phyloP scores from a whole-genome alignment of 2,888 invertebrate genomes.

The Trisateles emortualis region DNA sequence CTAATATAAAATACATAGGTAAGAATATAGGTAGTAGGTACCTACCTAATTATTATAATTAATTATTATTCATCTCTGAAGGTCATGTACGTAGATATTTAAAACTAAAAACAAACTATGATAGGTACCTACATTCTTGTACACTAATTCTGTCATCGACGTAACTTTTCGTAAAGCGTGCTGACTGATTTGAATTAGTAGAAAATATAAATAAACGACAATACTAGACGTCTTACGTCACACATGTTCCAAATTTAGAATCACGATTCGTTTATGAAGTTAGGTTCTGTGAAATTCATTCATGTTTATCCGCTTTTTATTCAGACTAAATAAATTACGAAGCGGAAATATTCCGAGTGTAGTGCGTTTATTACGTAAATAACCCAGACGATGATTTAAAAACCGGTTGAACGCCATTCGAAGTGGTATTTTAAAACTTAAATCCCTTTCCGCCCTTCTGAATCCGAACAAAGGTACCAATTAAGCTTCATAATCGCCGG shows the following conservation, averaged over 20 bases:
- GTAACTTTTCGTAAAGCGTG: constrained; percentile 16
- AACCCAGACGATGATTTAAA: constrained; percentile 40
- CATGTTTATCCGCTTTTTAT: constrained; percentile 19
- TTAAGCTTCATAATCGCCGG: constrained; percentile 75
- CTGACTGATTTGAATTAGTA: constrained; percentile 30
- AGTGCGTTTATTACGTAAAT: constrained; percentile 27
- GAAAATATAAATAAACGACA: constrained; percentile 10
- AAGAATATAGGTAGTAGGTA: no score
- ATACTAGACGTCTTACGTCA: constrained; percentile 3
- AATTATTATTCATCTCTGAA: constrained; percentile 20
- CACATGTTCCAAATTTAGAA: not conserved
- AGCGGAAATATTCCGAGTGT: constrained; percentile 17
- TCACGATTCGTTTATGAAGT: constrained; percentile 4
- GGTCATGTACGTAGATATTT: constrained; percentile 32
- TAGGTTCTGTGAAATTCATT: constrained; percentile 7
- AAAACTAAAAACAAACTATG: constrained; percentile 34
- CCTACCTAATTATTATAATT: not conserved
- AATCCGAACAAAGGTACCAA: constrained; percentile 73
- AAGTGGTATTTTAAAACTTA: constrained; percentile 64
- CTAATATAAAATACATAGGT: not conserved
- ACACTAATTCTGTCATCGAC: constrained; percentile 25
- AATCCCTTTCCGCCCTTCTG: constrained; percentile 63
- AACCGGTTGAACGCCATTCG: constrained; percentile 52
- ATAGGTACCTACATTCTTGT: constrained; percentile 30
- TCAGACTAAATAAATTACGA: not conserved